phyloP scores from a whole-genome alignment of 2,888 invertebrate genomes.

The Drosophila robusta region DNA sequence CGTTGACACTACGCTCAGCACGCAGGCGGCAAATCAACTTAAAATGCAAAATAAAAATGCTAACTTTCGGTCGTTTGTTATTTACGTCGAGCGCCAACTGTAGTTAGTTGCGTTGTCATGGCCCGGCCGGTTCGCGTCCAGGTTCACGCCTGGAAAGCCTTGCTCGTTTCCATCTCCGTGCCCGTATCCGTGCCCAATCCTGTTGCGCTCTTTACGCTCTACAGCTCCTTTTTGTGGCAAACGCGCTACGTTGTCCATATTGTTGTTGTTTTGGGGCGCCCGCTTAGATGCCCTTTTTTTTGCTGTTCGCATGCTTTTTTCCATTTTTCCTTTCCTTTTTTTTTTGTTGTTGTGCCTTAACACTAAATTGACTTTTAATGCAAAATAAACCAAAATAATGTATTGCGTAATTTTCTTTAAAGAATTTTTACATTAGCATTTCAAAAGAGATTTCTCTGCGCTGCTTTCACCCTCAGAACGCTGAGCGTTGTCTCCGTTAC shows the following conservation, averaged over 20 bases:
- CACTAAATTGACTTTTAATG: conserved; percentile 82
- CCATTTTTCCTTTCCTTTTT: conserved; percentile 23
- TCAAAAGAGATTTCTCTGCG: conserved; percentile 76
- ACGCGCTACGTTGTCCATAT: conserved; percentile 20
- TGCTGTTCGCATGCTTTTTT: conserved; percentile 40
- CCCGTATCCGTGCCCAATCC: conserved; percentile 61
- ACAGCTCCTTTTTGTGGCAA: conserved; percentile 58
- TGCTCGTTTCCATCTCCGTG: conserved; percentile 21
- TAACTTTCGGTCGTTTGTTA: conserved; percentile 72
- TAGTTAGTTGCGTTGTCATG: conserved; percentile 79
- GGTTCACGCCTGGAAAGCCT: conserved; percentile 46
- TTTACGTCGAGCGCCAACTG: conserved; percentile 64
- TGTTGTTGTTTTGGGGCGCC: conserved; percentile 44
- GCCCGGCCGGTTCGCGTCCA: conserved; percentile 49
- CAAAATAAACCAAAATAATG: conserved; percentile 82
- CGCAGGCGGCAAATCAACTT: conserved; percentile 72
- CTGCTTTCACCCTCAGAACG: conserved; percentile 43
- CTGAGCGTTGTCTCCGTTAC: conserved; percentile 27
- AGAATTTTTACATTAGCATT: conserved; percentile 82
- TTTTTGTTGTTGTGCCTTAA: conserved; percentile 60
- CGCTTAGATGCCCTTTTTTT: conserved; percentile 47
- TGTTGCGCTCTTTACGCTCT: conserved; percentile 73
- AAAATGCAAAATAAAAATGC: conserved; percentile 77
- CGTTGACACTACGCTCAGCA: conserved; percentile 62
- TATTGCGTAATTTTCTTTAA: conserved; percentile 82